Percentiles rank a stretch among this genome's conserved stretches.
These are phyloP conservation scores for Astropecten irregularis DNA, from an alignment of 53 echinoderm and acorn worm genomes.

Conservation along the genomic window DNA sequence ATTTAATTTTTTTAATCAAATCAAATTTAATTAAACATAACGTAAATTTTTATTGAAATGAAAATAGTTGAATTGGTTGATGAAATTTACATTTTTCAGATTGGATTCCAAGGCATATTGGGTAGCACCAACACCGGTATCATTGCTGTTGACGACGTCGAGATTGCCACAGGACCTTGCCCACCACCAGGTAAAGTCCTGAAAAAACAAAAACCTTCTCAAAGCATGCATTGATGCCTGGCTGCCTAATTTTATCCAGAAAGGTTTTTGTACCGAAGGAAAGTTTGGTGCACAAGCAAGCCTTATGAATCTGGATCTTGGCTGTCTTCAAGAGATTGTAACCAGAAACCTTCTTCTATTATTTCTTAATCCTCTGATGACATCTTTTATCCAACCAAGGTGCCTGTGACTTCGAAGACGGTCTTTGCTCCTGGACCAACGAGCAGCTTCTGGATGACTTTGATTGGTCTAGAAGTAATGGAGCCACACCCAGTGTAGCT, in stretches of 20 bases:
- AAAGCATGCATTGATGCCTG: background rate
- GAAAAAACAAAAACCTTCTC: background rate
- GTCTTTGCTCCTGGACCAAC: conserved; percentile 81
- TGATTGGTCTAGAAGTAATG: conserved; percentile 78
- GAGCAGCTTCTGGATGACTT: conserved; percentile 72
- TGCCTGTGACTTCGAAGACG: conserved; percentile 91
- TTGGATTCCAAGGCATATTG: conserved; percentile 75
- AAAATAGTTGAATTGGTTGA: too few relatives aligned
- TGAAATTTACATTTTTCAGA: conserved; percentile 3
- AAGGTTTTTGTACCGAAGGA: too few relatives aligned
- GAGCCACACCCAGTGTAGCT: conserved; percentile 56
- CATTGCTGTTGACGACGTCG: conserved; percentile 86
- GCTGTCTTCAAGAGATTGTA: too few relatives aligned
- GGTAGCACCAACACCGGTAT: conserved; percentile 65
- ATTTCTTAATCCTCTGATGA: too few relatives aligned
- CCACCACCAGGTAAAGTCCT: conserved; percentile 59
- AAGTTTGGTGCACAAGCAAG: background rate
- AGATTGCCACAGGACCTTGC: conserved; percentile 49
- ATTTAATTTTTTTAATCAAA: too few relatives aligned
- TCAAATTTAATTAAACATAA: too few relatives aligned
- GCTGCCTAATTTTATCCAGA: background rate
- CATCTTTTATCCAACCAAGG: too few relatives aligned
- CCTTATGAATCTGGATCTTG: background rate
- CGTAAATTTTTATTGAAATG: too few relatives aligned
- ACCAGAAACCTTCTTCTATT: too few relatives aligned